A percentile compares a stretch with the other conserved stretches of the same genome.
Evolutionary conservation across 23 tunicate genomes (phyloP).

Genomic region (Halocynthia aurantium): DNA sequence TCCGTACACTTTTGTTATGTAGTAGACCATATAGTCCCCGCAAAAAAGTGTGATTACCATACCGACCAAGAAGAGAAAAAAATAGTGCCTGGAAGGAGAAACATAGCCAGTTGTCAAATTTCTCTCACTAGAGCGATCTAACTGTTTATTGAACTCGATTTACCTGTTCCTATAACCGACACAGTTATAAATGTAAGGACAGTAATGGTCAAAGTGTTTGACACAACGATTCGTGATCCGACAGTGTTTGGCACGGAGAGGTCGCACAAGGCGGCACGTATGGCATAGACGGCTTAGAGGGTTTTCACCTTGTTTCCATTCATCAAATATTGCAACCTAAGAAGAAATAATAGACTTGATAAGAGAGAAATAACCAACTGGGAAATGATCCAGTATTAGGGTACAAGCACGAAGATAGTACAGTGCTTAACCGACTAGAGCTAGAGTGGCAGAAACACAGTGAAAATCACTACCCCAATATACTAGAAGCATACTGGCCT

Average conservation of each 20-base stretch:
- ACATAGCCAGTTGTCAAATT: background rate
- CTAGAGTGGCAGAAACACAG: too few relatives aligned
- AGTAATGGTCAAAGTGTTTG: slow-evolving; percentile 95
- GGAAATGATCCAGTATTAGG: too few relatives aligned
- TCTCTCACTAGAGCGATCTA: background rate
- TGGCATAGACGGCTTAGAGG: slow-evolving; percentile 91
- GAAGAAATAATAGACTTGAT: background rate
- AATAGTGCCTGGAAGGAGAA: slow-evolving; percentile 50
- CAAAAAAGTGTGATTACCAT: slow-evolving; percentile 52
- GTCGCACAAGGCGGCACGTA: slow-evolving; percentile 88
- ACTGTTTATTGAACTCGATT: background rate
- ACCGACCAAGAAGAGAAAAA: slow-evolving; percentile 59
- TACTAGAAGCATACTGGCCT: too few relatives aligned
- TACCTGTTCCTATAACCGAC: slow-evolving; percentile 91
- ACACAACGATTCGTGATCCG: slow-evolving; percentile 94
- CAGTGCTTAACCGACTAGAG: too few relatives aligned
- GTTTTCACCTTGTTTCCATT: slow-evolving; percentile 89
- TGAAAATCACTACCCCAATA: too few relatives aligned
- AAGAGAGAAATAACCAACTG: background rate
- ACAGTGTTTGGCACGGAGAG: slow-evolving; percentile 95
- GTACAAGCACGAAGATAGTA: too few relatives aligned
- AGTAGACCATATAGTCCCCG: slow-evolving; percentile 69
- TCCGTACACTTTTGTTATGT: slow-evolving; percentile 34
- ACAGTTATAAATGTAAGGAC: slow-evolving; percentile 90
- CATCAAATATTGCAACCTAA: slow-evolving; percentile 88